Base-by-base conservation (phyloP, 1,140 invertebrate genomes). In the Trissolcus basalis region DNA sequence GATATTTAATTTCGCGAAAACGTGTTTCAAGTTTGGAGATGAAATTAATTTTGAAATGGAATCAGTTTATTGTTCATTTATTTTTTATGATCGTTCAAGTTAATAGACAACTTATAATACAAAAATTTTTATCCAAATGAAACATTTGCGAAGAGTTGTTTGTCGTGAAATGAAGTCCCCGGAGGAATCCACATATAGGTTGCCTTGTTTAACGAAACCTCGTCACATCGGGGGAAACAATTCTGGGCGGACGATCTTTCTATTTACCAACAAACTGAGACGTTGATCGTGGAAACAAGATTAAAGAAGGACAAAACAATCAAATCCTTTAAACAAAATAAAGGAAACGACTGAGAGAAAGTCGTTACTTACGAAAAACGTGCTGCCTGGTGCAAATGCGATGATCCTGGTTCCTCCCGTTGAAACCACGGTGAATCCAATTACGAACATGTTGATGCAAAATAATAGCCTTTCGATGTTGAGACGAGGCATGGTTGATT, bases 281-380 rank as follows among this genome's bases (percentile, higher is more conserved):
- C 74, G 67, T 67, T 60, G 67, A 70, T 60, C 47, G 63, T 63
- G 55, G 13, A 44, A 60, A 60, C 33, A 41, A 41, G 15, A 45
- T 10, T 41, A 39, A 36, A 13, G 1, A 43, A 47, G 45, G 15
- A 45, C 12, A 55, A 27, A 36, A 13, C 1, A 41, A 39, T 4
- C 8, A 7, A 9, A 49, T 9, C 36, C n/a, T 8, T 6, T 10
- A 47, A n/a, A 39, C 16, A 49, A 60, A 33, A 16, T 35, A 14
- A 33, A 67, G 35, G n/a, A 54, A 15, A 48, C 19, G 19, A 33
- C 12, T 45, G 45, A 39, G 35, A 14, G 43, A 48, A 45, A 15
- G 14, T 60, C 53, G 73, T 75, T 80, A 88, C 87, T 88, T 70
- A 88, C 87, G 73, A 87, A 87, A 65, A 85, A 86, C 19, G 82